Conservation (phyloP, 2,888 invertebrate species). For the Eulithis prunata region DNA sequence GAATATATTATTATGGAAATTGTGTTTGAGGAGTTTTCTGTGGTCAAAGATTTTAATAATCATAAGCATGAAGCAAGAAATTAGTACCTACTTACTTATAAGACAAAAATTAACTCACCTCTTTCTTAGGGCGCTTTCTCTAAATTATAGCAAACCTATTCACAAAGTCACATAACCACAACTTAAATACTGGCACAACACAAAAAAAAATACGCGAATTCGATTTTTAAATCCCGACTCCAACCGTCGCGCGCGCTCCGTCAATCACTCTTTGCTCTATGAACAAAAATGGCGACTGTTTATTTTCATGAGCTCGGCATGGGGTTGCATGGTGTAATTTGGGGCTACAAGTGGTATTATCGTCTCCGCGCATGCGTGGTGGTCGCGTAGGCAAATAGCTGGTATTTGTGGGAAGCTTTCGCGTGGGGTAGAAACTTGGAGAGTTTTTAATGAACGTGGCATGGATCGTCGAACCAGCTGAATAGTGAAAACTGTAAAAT, state of each 20-base stretch:
- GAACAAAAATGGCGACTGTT: slow-evolving; percentile 66
- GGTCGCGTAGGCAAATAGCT: slow-evolving; percentile 75
- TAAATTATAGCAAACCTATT: slow-evolving; percentile 4
- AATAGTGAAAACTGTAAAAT: neutral
- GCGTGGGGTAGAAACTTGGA: slow-evolving; percentile 63
- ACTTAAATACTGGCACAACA: slow-evolving; percentile 17
- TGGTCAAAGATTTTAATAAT: too few relatives aligned
- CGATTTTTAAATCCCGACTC: slow-evolving; percentile 33
- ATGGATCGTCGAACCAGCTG: neutral
- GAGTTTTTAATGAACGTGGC: slow-evolving; percentile 33
- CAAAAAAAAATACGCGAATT: slow-evolving; percentile 38
- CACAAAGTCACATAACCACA: slow-evolving; percentile 3
- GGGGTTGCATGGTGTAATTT: slow-evolving; percentile 78
- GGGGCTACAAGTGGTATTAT: slow-evolving; percentile 78
- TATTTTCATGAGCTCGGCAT: slow-evolving; percentile 77
- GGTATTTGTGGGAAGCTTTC: slow-evolving; percentile 58
- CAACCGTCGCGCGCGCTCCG: slow-evolving; percentile 61
- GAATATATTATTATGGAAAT: too few relatives aligned
- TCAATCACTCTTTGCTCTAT: slow-evolving; percentile 64
- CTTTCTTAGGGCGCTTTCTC: slow-evolving; percentile 1
- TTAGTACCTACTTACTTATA: too few relatives aligned
- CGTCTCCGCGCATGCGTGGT: slow-evolving; percentile 80
- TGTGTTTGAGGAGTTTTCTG: too few relatives aligned
- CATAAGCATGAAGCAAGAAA: too few relatives aligned
- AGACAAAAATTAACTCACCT: slow-evolving; percentile 8